A percentile compares a stretch with the other conserved stretches of the same genome.
Conservation (phyloP, 2,113 vertebrate species). For the Thomomys bottae region DNA sequence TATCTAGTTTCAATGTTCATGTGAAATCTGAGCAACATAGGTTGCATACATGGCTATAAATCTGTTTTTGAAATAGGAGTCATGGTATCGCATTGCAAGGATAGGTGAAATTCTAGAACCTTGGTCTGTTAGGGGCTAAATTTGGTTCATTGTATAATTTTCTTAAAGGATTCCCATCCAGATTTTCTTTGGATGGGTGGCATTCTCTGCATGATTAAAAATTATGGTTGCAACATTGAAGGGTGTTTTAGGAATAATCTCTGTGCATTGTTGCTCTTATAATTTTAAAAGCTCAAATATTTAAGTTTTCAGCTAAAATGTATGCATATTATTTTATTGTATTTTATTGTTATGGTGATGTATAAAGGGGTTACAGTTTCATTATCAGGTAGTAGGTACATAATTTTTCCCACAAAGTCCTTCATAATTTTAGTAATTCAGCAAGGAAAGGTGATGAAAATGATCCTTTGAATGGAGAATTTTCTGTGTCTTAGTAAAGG, state of each 20-base stretch:
- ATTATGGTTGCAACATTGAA: neutral
- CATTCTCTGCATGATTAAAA: neutral
- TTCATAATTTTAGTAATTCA: slow-evolving; percentile 30
- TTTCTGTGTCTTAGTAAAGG: neutral
- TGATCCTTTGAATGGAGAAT: neutral
- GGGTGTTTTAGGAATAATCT: neutral
- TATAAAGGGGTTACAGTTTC: no score
- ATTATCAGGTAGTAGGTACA: no score
- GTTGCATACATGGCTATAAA: slow-evolving; percentile 64
- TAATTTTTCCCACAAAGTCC: neutral
- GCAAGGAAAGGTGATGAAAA: neutral
- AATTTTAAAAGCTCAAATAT: neutral
- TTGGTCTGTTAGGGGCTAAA: neutral
- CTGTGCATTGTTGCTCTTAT: neutral
- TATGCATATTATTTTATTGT: no score
- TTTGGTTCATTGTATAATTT: neutral
- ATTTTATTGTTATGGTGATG: no score
- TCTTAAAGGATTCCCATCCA: neutral
- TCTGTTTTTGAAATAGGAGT: slow-evolving; percentile 76
- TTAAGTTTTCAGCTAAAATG: neutral
- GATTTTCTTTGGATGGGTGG: neutral
- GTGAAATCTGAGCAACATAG: slow-evolving; percentile 64
- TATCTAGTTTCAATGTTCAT: slow-evolving; percentile 44
- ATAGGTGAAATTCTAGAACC: slow-evolving; percentile 70
- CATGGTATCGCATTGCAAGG: slow-evolving; percentile 55